A percentile compares a stretch with the other conserved stretches of the same genome.
phyloP scores from a whole-genome alignment of 2,888 invertebrate species.

The Tenthredo mesomela region DNA sequence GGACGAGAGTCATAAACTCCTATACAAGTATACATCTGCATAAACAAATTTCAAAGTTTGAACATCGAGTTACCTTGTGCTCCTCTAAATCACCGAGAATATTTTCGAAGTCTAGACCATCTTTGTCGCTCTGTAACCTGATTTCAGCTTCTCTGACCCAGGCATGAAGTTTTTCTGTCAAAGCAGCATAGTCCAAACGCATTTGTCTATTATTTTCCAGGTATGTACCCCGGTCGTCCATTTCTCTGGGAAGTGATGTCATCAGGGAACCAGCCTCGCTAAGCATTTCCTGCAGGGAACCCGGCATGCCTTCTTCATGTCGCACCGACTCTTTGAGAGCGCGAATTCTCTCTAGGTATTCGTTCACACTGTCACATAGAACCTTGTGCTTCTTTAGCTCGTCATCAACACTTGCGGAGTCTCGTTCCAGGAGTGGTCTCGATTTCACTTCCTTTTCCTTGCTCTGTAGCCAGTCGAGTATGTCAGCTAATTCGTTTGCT shows the following conservation, averaged over 20 bases:
- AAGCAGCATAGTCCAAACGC: constrained; percentile 87
- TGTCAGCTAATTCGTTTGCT: constrained; percentile 89
- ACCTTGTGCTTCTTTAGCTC: constrained; percentile 89
- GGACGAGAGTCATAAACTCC: background rate
- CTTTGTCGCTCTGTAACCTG: constrained; percentile 87
- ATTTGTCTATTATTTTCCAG: constrained; percentile 88
- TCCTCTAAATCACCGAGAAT: constrained; percentile 91
- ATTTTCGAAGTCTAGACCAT: constrained; percentile 94
- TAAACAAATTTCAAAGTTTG: constrained; percentile 13
- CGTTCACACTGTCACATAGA: constrained; percentile 85
- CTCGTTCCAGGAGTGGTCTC: constrained; percentile 89
- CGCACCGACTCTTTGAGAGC: constrained; percentile 86
- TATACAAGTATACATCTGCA: constrained; percentile 43
- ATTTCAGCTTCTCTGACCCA: constrained; percentile 93
- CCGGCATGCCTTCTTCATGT: constrained; percentile 89
- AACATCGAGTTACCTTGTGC: constrained; percentile 82
- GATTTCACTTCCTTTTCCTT: constrained; percentile 91
- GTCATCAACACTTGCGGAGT: constrained; percentile 88
- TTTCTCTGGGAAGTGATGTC: constrained; percentile 88
- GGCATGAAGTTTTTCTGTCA: constrained; percentile 88
- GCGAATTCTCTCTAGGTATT: constrained; percentile 85
- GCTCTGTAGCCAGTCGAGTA: constrained; percentile 90
- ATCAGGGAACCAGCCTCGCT: constrained; percentile 91
- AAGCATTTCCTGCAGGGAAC: constrained; percentile 89
- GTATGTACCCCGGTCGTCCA: constrained; percentile 90